Evolutionary conservation across 2,888 invertebrate species (phyloP).

Genomic region (Ectobius pallidus): DNA sequence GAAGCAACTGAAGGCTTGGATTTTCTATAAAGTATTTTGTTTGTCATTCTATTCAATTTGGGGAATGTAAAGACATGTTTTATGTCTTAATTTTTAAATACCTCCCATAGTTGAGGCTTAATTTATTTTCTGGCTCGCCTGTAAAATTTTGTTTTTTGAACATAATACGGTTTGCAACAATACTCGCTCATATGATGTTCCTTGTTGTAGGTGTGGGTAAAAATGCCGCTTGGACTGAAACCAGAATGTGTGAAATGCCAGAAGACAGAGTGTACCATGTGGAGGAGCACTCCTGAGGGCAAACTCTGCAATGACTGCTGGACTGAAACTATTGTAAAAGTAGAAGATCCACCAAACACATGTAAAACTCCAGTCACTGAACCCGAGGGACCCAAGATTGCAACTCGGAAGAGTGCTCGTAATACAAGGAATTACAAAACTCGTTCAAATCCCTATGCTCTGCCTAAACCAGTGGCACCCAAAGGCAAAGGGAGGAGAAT

Average conservation of each 20-base stretch:
- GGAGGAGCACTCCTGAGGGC: conserved; percentile 76
- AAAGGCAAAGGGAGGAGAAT: conserved; percentile 78
- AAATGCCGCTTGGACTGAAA: conserved; percentile 59
- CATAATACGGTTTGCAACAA: too few relatives aligned
- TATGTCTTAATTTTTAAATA: too few relatives aligned
- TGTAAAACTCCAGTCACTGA: conserved; percentile 45
- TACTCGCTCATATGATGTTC: too few relatives aligned
- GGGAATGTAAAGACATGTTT: too few relatives aligned
- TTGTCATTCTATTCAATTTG: too few relatives aligned
- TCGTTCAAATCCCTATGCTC: conserved; percentile 55
- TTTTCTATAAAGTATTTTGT: too few relatives aligned
- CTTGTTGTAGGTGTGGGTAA: too few relatives aligned
- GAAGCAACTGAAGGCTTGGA: too few relatives aligned
- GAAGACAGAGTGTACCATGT: conserved; percentile 71
- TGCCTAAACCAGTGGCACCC: conserved; percentile 56
- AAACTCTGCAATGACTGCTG: conserved; percentile 80
- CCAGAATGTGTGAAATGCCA: conserved; percentile 75
- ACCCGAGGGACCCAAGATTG: conserved; percentile 54
- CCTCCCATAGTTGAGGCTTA: too few relatives aligned
- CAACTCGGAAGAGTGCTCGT: conserved; percentile 63
- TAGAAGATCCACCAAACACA: conserved; percentile 48
- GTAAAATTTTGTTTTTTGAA: too few relatives aligned
- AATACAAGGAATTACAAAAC: conserved; percentile 59
- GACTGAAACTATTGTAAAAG: conserved; percentile 50
- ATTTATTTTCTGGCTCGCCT: too few relatives aligned